Base-by-base conservation (phyloP, 2,113 vertebrate genomes). In the Ornithorhynchus anatinus region DNA sequence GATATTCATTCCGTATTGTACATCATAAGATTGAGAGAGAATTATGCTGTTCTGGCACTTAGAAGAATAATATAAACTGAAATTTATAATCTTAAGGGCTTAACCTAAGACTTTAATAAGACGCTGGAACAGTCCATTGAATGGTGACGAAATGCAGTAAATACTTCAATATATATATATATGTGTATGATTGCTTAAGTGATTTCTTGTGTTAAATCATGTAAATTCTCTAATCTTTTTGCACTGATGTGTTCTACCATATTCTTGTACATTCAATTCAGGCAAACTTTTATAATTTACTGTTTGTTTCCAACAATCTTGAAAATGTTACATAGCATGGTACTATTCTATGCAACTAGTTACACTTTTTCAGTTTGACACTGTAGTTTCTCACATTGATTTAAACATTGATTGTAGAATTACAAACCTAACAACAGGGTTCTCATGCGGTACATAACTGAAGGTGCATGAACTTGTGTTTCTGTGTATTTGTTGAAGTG, bases 291-390 rank as follows among this genome's bases (percentile, higher is more conserved):
- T 95, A 92, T 94, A 94, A 95, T 94, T 95, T 95, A 78, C 32
- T 77, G 92, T 89, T 89, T 88, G 73, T 77, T 88, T 91, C 76
- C 80, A 89, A 56, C 83, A 77, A 85, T 61, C 68, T 88, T 91
- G 90, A 91, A 86, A 61, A 89, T 87, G 82, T 93, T 89, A 74
- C n/a, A n/a, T 91, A 93, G 98, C 97, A 99, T 99, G 97, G 96
- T 96, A 95, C 96, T 96, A 96, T 92, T 96, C 98, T 98, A 98
- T 99, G 97, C 97, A 98, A 98, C 95, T 96, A 95, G 93, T 95
- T 95, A 91, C 88, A 92, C 91, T 95, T 93, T n/a, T 94, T 93
- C 90, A 92, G 87, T 93, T 93, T 92, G 90, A 91, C 88, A 92
- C 86, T 93, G 86, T 95, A 94, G 92, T 95, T 95, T 93, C 88